Percentiles rank a stretch among this genome's conserved stretches.
Conservation (phyloP, 2,888 invertebrate species). For the Aquatica leii region DNA sequence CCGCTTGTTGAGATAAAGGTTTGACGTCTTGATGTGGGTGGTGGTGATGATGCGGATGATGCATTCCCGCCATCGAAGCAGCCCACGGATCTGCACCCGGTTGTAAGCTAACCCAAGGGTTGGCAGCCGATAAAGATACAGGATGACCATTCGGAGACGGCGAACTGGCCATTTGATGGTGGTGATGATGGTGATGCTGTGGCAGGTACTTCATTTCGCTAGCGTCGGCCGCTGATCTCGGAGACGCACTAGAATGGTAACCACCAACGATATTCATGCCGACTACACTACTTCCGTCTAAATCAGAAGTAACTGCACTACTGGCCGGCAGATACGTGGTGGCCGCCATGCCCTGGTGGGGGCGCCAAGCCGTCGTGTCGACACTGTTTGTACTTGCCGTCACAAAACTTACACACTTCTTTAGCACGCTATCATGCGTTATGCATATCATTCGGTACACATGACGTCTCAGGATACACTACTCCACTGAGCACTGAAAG, state of each 20-base stretch:
- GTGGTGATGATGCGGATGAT: slow-evolving; percentile 77
- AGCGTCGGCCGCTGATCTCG: slow-evolving; percentile 84
- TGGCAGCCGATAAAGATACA: slow-evolving; percentile 63
- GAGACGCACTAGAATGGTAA: slow-evolving; percentile 83
- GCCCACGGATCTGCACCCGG: slow-evolving; percentile 83
- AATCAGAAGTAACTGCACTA: slow-evolving; percentile 74
- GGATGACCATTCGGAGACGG: slow-evolving; percentile 71
- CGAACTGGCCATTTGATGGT: slow-evolving; percentile 74
- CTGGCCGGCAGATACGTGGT: slow-evolving; percentile 90
- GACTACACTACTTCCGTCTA: slow-evolving; percentile 73
- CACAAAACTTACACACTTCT: slow-evolving; percentile 39
- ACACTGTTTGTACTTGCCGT: slow-evolving; percentile 49
- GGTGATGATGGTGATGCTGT: slow-evolving; percentile 85
- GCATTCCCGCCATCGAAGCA: slow-evolving; percentile 72
- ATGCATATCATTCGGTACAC: slow-evolving; percentile 63
- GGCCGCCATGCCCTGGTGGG: slow-evolving; percentile 85
- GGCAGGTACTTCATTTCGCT: slow-evolving; percentile 96
- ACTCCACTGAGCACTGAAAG: slow-evolving; percentile 64
- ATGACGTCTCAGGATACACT: slow-evolving; percentile 67
- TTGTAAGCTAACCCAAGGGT: slow-evolving; percentile 87
- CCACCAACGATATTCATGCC: slow-evolving; percentile 79
- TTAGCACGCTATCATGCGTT: slow-evolving; percentile 65
- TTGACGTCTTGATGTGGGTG: slow-evolving; percentile 83
- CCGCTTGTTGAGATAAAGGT: slow-evolving; percentile 73
- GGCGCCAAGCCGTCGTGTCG: slow-evolving; percentile 65